Conservation (phyloP, 2,888 invertebrate genomes). For the Aspidiotus destructor region DNA sequence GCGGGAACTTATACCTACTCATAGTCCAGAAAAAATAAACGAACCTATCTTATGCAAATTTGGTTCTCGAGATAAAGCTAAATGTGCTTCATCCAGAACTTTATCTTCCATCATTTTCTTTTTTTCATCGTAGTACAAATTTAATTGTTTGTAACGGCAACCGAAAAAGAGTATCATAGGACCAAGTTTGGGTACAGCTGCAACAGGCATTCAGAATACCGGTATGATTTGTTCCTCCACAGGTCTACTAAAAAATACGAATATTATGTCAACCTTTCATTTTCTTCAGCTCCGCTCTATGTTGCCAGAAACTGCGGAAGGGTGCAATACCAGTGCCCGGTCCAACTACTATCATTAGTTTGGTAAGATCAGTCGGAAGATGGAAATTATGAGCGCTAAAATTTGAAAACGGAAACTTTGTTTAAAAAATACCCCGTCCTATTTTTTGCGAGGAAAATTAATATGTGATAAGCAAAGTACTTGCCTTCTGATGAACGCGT, state of each 20-base stretch:
- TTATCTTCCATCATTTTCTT: conserved; percentile 57
- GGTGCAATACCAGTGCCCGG: conserved; percentile 92
- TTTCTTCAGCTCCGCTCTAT: conserved; percentile 46
- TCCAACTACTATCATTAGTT: conserved; percentile 78
- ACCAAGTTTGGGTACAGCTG: conserved; percentile 40
- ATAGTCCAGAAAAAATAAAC: background rate
- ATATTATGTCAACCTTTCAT: conserved; percentile 28
- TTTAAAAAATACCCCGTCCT: too few relatives aligned
- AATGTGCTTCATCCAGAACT: conserved; percentile 65
- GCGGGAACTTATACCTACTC: too few relatives aligned
- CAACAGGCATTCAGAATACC: too few relatives aligned
- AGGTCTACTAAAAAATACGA: too few relatives aligned
- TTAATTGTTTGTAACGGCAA: conserved; percentile 67
- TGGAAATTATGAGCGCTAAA: conserved; percentile 76
- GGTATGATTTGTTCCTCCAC: too few relatives aligned
- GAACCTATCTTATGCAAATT: conserved; percentile 59
- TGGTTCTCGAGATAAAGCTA: conserved; percentile 73
- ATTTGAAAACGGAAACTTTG: conserved; percentile 8
- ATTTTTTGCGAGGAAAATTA: background rate
- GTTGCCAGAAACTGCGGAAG: conserved; percentile 89
- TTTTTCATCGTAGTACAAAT: conserved; percentile 75
- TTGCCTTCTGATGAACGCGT: conserved; percentile 73
- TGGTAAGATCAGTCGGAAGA: conserved; percentile 62
- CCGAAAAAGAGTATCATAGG: conserved; percentile 81
- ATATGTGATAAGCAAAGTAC: background rate